phyloP scores from a whole-genome alignment of 1,140 invertebrate genomes.

The Pantala flavescens region DNA sequence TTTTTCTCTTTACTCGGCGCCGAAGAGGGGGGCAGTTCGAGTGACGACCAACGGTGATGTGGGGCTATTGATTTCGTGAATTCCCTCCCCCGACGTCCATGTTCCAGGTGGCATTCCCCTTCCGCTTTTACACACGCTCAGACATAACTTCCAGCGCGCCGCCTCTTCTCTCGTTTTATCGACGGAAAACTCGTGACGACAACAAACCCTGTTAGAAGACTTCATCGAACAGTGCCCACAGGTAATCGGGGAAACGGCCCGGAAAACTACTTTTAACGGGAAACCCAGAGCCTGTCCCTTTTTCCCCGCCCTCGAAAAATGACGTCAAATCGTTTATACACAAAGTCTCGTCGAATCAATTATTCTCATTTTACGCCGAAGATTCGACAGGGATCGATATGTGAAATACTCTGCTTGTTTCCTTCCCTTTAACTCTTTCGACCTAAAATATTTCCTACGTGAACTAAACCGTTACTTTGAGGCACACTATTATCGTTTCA shows the following conservation, averaged over 20 bases:
- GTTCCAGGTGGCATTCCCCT: background rate
- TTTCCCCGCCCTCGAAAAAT: background rate
- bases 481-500: no score
- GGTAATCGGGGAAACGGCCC: background rate
- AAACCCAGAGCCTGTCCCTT: background rate
- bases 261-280: background rate
- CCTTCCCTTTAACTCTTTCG: no score
- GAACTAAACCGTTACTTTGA: no score
- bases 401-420: no score
- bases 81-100: background rate
- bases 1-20: no score
- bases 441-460: no score
- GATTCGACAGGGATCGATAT: no score
- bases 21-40: background rate
- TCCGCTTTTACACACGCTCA: background rate
- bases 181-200: constrained; percentile 3
- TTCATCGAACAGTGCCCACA: background rate
- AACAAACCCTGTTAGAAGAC: constrained; percentile 6
- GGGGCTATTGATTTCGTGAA: constrained; percentile 4
- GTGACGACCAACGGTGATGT: background rate
- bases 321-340: background rate
- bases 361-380: background rate
- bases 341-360: background rate
- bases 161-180: background rate
- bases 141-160: background rate